These are phyloP conservation scores for Hirundo rustica DNA, from an alignment of 2,797 vertebrate genomes.

Conservation along the genomic window DNA sequence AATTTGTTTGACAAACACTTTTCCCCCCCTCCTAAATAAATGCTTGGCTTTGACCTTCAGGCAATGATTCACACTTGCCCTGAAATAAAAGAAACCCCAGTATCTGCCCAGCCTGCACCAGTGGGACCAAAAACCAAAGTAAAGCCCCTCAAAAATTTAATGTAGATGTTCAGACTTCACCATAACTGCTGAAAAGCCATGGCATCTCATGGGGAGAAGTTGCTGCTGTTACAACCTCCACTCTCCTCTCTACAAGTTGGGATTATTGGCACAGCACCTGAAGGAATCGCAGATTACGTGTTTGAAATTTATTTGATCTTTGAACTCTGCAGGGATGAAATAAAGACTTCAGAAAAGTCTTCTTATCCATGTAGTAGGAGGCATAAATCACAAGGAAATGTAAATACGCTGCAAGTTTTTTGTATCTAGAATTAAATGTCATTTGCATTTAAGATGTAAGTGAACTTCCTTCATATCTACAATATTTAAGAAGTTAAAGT, in stretches of 20 bases:
- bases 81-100: neutral
- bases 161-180: neutral
- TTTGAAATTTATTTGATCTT: neutral
- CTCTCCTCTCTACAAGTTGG: neutral
- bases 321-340: neutral
- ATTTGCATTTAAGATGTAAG: slow-evolving; percentile 64
- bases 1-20: neutral
- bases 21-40: neutral
- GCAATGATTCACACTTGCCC: neutral
- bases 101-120: neutral
- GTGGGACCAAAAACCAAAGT: neutral
- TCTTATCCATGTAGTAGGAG: neutral
- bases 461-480: slow-evolving; percentile 6
- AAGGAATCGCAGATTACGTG: neutral
- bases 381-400: slow-evolving; percentile 30
- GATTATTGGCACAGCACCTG: neutral
- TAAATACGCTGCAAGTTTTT: slow-evolving; percentile 18
- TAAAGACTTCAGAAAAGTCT: neutral
- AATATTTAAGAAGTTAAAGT: slow-evolving; percentile 58
- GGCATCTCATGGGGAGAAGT: neutral
- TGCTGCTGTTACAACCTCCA: neutral
- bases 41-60: neutral
- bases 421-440: slow-evolving; percentile 33
- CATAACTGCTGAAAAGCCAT: neutral
- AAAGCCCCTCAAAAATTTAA: neutral